phyloP scores from a whole-genome alignment of 2,888 invertebrate species.

The Pteria penguin region DNA sequence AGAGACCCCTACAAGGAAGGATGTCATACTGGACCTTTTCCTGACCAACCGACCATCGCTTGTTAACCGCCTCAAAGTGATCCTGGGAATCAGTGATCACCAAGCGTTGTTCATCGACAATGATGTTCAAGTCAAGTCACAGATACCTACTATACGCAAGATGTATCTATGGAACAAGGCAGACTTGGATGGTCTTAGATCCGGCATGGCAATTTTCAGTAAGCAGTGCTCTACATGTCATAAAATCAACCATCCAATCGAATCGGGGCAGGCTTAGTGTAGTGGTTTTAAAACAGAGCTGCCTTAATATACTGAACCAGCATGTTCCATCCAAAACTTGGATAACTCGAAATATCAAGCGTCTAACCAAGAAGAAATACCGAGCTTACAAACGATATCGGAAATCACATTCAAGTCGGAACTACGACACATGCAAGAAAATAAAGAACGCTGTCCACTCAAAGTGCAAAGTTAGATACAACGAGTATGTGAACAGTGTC shows the following conservation, averaged over 20 bases:
- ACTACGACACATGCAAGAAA: not conserved
- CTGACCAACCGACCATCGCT: too few relatives aligned
- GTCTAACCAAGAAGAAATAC: not conserved
- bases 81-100: not conserved
- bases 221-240: not conserved
- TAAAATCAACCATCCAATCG: not conserved
- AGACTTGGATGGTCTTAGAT: not conserved
- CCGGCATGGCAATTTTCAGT: not conserved
- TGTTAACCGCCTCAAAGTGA: not conserved
- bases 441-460: not conserved
- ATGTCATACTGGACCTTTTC: too few relatives aligned
- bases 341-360: not conserved
- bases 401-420: not conserved
- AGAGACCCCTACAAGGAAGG: not conserved
- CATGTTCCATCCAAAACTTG: constrained; percentile 1
- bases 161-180: constrained; percentile 2
- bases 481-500: not conserved
- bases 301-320: not conserved
- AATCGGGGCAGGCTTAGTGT: too few relatives aligned
- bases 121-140: too few relatives aligned
- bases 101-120: not conserved
- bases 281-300: too few relatives aligned
- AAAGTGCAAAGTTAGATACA: not conserved
- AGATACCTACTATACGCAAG: not conserved
- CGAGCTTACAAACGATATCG: not conserved